These are phyloP conservation scores for Nyctibius bracteatus DNA, from an alignment of 2,113 vertebrate species.

Conservation along the genomic window DNA sequence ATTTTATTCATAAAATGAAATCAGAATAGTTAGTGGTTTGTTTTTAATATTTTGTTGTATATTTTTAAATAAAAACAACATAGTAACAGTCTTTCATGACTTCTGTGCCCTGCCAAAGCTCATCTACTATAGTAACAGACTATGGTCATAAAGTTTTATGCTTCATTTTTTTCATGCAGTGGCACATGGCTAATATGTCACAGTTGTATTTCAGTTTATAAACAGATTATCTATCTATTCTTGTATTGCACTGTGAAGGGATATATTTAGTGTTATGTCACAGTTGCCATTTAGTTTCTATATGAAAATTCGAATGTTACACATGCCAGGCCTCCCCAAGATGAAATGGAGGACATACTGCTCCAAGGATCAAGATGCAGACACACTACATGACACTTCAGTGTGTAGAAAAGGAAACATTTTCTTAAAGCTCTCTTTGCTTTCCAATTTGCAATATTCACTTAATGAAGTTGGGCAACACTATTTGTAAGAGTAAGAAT, in stretches of 20 bases:
- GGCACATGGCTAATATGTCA: not conserved
- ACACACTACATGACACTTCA: fast-evolving
- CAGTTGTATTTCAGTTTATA: not conserved
- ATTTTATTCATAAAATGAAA: not conserved
- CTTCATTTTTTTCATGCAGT: not conserved
- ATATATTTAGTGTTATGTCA: not conserved
- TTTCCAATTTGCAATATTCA: not conserved
- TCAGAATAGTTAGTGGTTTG: not conserved
- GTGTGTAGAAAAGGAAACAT: not conserved
- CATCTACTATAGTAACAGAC: not conserved
- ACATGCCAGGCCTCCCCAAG: not conserved
- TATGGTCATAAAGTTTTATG: not conserved
- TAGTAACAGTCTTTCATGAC: not conserved
- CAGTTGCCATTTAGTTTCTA: not conserved
- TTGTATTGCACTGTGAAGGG: not conserved
- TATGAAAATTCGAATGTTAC: not conserved
- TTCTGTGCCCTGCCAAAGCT: not conserved
- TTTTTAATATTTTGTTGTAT: not conserved
- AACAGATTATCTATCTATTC: not conserved
- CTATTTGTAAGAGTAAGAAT: fast-evolving
- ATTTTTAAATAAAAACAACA: not conserved
- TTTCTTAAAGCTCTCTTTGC: not conserved
- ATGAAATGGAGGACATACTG: not conserved
- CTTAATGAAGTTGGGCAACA: not conserved
- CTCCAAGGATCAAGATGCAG: not conserved